phyloP scores from a whole-genome alignment of 2,797 vertebrate species.

The Sternarchorhynchus goeldii region DNA sequence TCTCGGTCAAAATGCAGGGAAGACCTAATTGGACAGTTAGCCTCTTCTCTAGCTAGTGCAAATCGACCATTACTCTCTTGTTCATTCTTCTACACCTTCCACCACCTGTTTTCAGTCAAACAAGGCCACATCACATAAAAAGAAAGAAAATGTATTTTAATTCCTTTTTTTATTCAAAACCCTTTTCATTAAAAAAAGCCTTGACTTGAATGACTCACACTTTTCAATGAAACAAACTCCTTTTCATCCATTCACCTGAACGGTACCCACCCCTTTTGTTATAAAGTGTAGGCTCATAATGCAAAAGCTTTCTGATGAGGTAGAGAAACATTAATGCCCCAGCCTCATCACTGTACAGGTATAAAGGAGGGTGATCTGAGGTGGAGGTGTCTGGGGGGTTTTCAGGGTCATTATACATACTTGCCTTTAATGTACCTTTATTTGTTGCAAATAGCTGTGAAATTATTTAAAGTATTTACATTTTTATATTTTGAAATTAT shows the following conservation, averaged over 20 bases:
- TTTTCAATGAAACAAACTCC: slow-evolving; percentile 13
- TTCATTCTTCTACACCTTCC: slow-evolving; percentile 2
- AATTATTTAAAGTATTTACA: background rate
- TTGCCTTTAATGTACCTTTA: slow-evolving; percentile 23
- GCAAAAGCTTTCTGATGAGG: slow-evolving; percentile 1
- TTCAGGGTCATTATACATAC: slow-evolving; percentile 10
- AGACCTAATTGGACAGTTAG: background rate
- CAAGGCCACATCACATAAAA: background rate
- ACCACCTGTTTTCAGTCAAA: background rate
- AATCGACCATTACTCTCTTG: background rate
- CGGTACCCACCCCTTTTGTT: background rate
- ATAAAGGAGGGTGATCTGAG: slow-evolving; percentile 23
- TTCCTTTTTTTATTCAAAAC: slow-evolving; percentile 31
- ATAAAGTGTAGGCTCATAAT: slow-evolving; percentile 17
- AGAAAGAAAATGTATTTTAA: background rate
- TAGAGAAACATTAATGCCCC: slow-evolving; percentile 1
- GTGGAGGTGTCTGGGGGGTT: background rate
- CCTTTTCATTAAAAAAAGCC: slow-evolving; percentile 10
- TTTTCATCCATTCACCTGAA: slow-evolving; percentile 34
- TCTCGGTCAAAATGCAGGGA: background rate
- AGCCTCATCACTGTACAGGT: slow-evolving; percentile 41
- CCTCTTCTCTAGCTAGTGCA: background rate
- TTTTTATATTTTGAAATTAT: background rate
- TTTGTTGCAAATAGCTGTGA: background rate
- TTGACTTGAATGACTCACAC: slow-evolving; percentile 30